Evolutionary conservation across 2,797 vertebrate species (phyloP).

Genomic region (Australoheros facetus): DNA sequence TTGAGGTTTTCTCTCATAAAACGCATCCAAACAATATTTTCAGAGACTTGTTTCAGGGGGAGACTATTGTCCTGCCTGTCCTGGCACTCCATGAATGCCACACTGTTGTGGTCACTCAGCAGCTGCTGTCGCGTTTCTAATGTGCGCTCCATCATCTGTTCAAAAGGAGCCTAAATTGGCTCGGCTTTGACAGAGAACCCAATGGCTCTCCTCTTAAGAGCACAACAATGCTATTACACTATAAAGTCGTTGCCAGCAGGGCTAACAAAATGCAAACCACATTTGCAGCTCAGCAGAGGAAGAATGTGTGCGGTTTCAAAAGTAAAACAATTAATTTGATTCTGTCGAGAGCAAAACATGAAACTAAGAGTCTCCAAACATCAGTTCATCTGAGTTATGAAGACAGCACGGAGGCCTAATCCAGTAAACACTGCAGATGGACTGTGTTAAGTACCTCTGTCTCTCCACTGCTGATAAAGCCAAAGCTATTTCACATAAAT

Average conservation of each 20-base stretch:
- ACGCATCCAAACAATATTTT: constrained; percentile 51
- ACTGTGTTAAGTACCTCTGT: not conserved
- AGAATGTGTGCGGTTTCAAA: constrained; percentile 5
- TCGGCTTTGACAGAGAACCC: constrained; percentile 55
- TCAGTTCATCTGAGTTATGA: not conserved
- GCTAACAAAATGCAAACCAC: constrained; percentile 39
- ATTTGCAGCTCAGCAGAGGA: constrained; percentile 7
- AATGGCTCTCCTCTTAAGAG: constrained; percentile 55
- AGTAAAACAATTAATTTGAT: constrained; percentile 31
- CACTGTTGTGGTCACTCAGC: constrained; percentile 58
- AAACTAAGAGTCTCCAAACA: constrained; percentile 22
- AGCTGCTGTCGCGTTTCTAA: constrained; percentile 71
- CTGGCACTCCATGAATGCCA: constrained; percentile 62
- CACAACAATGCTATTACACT: constrained; percentile 47
- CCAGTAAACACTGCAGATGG: constrained; percentile 27
- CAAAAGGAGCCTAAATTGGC: constrained; percentile 62
- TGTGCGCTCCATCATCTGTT: constrained; percentile 54
- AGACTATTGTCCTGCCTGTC: constrained; percentile 52
- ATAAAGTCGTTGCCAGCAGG: constrained; percentile 50
- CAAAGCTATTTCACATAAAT: constrained; percentile 9
- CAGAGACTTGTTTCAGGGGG: constrained; percentile 53
- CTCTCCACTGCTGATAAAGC: constrained; percentile 22
- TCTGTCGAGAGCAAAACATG: constrained; percentile 19
- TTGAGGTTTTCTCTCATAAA: constrained; percentile 49
- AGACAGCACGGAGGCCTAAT: not conserved